phyloP scores from a whole-genome alignment of 1,140 invertebrate species.

The Drosophila tropicalis region DNA sequence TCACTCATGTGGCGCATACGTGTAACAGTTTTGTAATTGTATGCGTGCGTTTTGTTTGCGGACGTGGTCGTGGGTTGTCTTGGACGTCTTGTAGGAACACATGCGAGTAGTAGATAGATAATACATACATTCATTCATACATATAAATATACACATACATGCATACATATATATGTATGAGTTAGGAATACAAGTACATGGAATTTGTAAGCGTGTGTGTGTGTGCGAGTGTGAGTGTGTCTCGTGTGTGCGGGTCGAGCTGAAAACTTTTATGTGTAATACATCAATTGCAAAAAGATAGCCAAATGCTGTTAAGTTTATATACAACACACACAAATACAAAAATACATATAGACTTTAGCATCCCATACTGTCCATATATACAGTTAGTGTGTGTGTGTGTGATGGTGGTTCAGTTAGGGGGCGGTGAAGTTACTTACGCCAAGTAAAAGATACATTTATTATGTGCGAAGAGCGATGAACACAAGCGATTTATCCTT shows the following conservation, averaged over 20 bases:
- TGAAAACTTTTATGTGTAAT: conserved; percentile 82
- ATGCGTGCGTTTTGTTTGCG: conserved; percentile 80
- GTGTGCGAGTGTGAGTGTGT: conserved; percentile 18
- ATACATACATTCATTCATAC: conserved; percentile 28
- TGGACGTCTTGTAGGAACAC: conserved; percentile 59
- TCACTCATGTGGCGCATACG: conserved; percentile 50
- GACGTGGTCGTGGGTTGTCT: conserved; percentile 72
- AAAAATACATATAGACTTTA: conserved; percentile 2
- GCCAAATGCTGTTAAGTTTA: conserved; percentile 82
- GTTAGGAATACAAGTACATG: conserved; percentile 44
- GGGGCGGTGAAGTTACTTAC: conserved; percentile 68
- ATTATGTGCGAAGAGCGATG: conserved; percentile 82
- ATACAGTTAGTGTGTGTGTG: conserved; percentile 19
- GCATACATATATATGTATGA: not conserved
- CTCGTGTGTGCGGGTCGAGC: conserved; percentile 43
- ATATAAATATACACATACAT: conserved; percentile 5
- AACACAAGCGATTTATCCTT: conserved; percentile 83
- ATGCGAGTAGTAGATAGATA: conserved; percentile 21
- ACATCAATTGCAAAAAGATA: conserved; percentile 83
- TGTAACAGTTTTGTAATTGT: conserved; percentile 76
- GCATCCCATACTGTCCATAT: conserved; percentile 10
- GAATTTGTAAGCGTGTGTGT: conserved; percentile 33
- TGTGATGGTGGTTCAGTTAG: conserved; percentile 47
- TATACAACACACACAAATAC: conserved; percentile 66
- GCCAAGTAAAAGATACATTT: conserved; percentile 82